A percentile compares a stretch with the other conserved stretches of the same genome.
These are phyloP conservation scores for Leiothrix lutea DNA, from an alignment of 2,113 vertebrate genomes.

Conservation along the genomic window DNA sequence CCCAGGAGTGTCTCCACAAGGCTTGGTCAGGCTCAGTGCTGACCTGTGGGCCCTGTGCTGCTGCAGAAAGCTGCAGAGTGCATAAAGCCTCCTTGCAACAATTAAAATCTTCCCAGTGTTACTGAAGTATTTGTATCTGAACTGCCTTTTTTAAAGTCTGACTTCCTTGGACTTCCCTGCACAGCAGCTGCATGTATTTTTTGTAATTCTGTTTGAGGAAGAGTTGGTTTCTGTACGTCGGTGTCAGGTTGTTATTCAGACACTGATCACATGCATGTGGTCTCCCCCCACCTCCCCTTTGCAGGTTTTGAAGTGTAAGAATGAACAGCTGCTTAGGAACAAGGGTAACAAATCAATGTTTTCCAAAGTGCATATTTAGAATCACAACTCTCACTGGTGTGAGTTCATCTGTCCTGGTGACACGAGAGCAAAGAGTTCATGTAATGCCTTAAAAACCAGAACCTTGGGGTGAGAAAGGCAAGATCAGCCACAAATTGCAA, in stretches of 20 bases:
- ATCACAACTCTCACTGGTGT: rapidly evolving
- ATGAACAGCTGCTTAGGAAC: not conserved
- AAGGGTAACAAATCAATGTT: not conserved
- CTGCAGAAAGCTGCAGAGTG: not conserved
- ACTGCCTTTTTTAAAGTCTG: not conserved
- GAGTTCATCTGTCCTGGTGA: not conserved
- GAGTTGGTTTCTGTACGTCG: not conserved
- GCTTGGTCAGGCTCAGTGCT: not conserved
- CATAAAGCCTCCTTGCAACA: not conserved
- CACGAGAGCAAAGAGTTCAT: rapidly evolving
- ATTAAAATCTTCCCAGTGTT: not conserved
- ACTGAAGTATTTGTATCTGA: not conserved
- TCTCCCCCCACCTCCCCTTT: not conserved
- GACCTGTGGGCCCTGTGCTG: not conserved
- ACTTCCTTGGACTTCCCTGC: not conserved
- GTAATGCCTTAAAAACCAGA: not conserved
- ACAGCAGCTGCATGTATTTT: not conserved
- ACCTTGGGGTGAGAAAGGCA: not conserved
- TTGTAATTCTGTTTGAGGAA: not conserved
- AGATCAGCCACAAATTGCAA: not conserved
- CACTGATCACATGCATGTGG: not conserved
- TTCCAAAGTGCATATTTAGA: not conserved
- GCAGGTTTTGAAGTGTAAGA: not conserved
- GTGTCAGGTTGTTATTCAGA: not conserved
- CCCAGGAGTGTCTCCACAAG: not conserved